Evolutionary conservation across 2,113 vertebrate genomes (phyloP).

Genomic region (Narcine bancroftii): DNA sequence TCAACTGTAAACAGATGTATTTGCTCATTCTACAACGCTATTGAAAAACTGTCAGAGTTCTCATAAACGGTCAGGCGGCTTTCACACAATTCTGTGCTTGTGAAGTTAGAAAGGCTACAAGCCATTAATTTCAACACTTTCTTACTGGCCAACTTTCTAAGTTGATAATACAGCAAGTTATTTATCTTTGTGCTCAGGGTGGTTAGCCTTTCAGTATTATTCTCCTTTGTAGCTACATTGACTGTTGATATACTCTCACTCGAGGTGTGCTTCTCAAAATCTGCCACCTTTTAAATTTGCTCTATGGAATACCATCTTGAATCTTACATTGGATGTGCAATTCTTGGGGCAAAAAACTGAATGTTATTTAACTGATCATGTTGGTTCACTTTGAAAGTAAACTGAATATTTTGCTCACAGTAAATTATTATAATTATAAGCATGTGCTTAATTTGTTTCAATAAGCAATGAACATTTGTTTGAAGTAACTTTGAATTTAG

Average conservation of each 20-base stretch:
- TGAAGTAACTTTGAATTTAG: not conserved
- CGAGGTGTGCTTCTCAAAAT: not conserved
- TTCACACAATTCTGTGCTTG: no score
- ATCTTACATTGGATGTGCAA: not conserved
- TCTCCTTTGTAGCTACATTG: no score
- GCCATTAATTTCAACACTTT: no score
- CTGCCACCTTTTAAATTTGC: not conserved
- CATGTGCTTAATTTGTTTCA: not conserved
- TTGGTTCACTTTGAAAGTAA: not conserved
- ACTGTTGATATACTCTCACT: no score
- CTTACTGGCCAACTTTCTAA: not conserved
- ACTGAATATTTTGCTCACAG: not conserved
- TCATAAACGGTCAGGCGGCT: no score
- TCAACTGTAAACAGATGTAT: not conserved
- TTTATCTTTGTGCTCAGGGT: not conserved
- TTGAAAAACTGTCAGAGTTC: not conserved
- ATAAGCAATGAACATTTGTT: not conserved
- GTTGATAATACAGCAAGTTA: not conserved
- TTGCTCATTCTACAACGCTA: not conserved
- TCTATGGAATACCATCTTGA: not conserved
- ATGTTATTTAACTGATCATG: not conserved
- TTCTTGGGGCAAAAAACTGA: no score
- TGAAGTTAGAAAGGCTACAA: no score
- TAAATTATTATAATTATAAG: not conserved
- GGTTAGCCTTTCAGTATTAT: not conserved